phyloP scores from a whole-genome alignment of 2,888 invertebrate species.

The Apoderus coryli region DNA sequence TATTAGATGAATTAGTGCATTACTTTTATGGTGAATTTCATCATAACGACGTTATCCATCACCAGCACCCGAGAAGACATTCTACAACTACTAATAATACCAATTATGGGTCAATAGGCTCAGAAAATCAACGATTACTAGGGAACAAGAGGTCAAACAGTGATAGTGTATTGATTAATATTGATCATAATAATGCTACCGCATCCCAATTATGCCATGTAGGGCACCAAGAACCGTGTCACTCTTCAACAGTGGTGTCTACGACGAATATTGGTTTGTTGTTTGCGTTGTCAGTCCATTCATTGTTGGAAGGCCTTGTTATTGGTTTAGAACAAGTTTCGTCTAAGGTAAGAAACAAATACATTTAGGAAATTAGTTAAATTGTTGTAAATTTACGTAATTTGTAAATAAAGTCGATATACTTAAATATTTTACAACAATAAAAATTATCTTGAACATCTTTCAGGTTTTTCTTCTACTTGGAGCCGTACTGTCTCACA shows the following conservation, averaged over 20 bases:
- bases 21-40: constrained; percentile 41
- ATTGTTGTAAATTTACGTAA: constrained; percentile 1
- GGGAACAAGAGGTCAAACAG: constrained; percentile 21
- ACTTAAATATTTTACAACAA: background rate
- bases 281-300: constrained; percentile 61
- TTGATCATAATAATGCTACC: constrained; percentile 15
- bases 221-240: constrained; percentile 50
- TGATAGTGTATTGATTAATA: constrained; percentile 18
- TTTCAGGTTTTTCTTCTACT: constrained; percentile 42
- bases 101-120: constrained; percentile 12
- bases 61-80: constrained; percentile 14
- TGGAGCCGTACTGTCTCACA: constrained; percentile 62
- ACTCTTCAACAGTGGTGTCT: constrained; percentile 42
- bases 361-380: too few species aligned
- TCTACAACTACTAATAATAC: constrained; percentile 16
- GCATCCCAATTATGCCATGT: constrained; percentile 45
- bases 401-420: background rate
- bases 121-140: constrained; percentile 19
- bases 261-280: constrained; percentile 52
- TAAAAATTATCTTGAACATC: background rate
- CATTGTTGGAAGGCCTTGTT: constrained; percentile 66
- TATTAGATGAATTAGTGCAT: constrained; percentile 60
- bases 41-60: constrained; percentile 11
- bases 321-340: constrained; percentile 59
- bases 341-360: constrained; percentile 44